Evolutionary conservation across 2,888 invertebrate species (phyloP).

Genomic region (Chorisops tibialis): DNA sequence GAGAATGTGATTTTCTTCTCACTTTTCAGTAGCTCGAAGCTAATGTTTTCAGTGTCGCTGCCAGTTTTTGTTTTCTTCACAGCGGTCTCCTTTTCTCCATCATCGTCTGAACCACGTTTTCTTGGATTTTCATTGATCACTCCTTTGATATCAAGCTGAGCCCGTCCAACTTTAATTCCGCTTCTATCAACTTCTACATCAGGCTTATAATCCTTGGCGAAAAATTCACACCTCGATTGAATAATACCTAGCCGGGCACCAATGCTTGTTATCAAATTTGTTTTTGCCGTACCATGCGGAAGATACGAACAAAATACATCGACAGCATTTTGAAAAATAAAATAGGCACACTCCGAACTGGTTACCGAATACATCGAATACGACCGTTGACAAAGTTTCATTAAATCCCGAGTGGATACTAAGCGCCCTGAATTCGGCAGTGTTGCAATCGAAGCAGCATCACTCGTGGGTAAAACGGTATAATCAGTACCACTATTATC

Average conservation of each 20-base stretch:
- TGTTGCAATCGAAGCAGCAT: conserved; percentile 30
- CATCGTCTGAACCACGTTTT: conserved; percentile 25
- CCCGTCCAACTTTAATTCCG: conserved; percentile 70
- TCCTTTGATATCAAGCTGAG: conserved; percentile 52
- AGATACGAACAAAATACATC: conserved; percentile 87
- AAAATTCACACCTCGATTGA: conserved; percentile 77
- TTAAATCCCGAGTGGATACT: conserved; percentile 81
- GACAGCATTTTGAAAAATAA: conserved; percentile 76
- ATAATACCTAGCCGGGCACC: conserved; percentile 79
- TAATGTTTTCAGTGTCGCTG: conserved; percentile 34
- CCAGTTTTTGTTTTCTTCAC: conserved; percentile 43
- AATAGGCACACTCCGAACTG: conserved; percentile 55
- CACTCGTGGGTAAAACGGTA: not conserved
- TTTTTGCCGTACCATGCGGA: conserved; percentile 61
- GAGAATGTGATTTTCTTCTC: conserved; percentile 61
- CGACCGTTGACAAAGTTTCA: conserved; percentile 86
- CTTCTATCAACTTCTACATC: conserved; percentile 58
- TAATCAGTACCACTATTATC: conserved; percentile 40
- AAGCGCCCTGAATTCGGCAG: conserved; percentile 56
- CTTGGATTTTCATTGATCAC: not conserved
- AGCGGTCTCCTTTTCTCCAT: not conserved
- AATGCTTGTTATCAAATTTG: conserved; percentile 68
- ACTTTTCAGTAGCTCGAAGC: conserved; percentile 14
- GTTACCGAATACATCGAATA: conserved; percentile 70
- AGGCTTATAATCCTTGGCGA: conserved; percentile 76